Evolutionary conservation across 2,888 invertebrate species (phyloP), one percentile per base, ranked within the genome.

Genomic region (Malacosoma neustria): DNA sequence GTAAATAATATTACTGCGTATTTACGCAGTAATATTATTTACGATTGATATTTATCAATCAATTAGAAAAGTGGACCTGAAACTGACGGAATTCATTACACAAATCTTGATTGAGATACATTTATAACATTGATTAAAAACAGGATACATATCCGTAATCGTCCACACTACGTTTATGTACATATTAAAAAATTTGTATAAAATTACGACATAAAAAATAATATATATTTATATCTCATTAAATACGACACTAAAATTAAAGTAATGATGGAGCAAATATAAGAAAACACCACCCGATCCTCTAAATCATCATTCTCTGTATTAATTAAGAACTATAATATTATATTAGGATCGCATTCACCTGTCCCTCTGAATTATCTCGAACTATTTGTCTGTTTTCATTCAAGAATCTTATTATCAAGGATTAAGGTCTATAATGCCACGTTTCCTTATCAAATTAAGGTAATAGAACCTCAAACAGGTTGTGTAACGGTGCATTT

Each of bases 401-500:
- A 2, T 36, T 35, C 29, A 14, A 36, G 11, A 48, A 39, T 54
- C 51, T 44, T 68, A 61, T 33, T 11, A 0, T 37, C 5, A 29
- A 4, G 29, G 0, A 0, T 39, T 58, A 69, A 42, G 45, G 57
- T 49, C 36, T 32, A 47, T 40, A 57, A 52, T 68, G 31, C 43
- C 38, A 22, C 48, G 41, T 9, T 31, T 35, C 12, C 9, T 30
- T 15, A 41, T 46, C 35, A 39, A 39, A 51, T 45, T 49, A 51
- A 55, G 53, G 46, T 50, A 54, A 54, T 57, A 60, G 60, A 54
- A 42, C 41, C 55, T 50, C 46, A 48, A 53, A 49, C 57, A 54
- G 57, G 62, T 67, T 65, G 57, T 53, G 61, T 71, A 77, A 74
- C 72, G 72, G 73, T 73, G 68, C 71, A 73, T 73, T 71, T 70